Evolutionary conservation across 2,888 invertebrate species (phyloP).

Genomic region (Bombylius major): DNA sequence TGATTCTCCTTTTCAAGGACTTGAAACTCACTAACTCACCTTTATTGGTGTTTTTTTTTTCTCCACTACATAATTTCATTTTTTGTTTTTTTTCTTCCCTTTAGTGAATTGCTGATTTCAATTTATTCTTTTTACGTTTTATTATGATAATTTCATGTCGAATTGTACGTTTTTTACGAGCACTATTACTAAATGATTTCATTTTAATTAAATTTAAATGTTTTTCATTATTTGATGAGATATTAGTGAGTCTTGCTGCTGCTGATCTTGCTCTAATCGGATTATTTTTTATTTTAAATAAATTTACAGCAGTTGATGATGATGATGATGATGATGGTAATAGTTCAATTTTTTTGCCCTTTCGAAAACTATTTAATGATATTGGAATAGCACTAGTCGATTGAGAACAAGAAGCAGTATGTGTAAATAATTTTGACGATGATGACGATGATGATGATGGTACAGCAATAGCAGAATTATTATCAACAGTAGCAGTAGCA

Average conservation of each 20-base stretch:
- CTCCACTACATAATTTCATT: no score
- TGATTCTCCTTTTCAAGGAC: no score
- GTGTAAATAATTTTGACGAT: no score
- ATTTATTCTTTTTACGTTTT: slow-evolving; percentile 11
- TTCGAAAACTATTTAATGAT: not conserved
- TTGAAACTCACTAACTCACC: no score
- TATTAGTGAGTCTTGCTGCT: not conserved
- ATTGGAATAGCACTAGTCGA: not conserved
- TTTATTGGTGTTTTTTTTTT: no score
- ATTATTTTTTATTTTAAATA: not conserved
- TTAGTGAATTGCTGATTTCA: not conserved
- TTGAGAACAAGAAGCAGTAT: not conserved
- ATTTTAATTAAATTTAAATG: not conserved
- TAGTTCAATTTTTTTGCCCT: not conserved
- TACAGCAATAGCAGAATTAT: not conserved
- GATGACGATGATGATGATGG: no score
- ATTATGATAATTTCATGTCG: slow-evolving; percentile 8
- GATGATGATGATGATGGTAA: not conserved
- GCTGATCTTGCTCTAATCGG: not conserved
- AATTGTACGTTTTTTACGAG: slow-evolving; percentile 8
- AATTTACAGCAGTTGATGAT: not conserved
- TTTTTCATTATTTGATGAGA: slow-evolving; percentile 5
- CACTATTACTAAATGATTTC: slow-evolving; percentile 9
- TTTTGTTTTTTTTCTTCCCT: not conserved
- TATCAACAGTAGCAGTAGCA: not conserved